phyloP scores from a whole-genome alignment of 2,113 vertebrate genomes.

The Zosterops borbonicus region DNA sequence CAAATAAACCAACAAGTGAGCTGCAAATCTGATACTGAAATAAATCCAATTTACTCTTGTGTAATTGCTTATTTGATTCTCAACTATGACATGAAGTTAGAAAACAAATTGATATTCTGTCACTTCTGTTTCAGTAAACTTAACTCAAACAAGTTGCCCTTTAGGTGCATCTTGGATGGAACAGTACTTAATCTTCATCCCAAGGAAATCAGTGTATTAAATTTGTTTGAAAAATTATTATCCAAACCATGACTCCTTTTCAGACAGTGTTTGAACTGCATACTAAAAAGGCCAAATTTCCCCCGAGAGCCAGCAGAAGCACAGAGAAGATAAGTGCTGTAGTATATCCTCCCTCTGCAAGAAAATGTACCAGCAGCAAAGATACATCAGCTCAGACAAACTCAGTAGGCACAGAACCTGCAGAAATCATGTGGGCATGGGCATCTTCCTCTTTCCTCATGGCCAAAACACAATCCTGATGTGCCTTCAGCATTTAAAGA shows the following conservation, averaged over 20 bases:
- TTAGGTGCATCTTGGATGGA: conserved; percentile 55
- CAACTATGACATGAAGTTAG: conserved; percentile 67
- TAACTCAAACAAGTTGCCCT: conserved; percentile 52
- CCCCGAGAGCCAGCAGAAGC: neutral
- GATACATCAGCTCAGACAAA: neutral
- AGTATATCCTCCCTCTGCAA: neutral
- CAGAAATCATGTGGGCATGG: neutral
- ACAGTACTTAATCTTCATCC: conserved; percentile 60
- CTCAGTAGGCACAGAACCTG: neutral
- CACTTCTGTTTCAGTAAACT: conserved; percentile 70
- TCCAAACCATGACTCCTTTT: conserved; percentile 22
- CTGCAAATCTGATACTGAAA: conserved; percentile 62
- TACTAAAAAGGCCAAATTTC: conserved; percentile 7
- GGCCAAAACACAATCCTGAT: neutral
- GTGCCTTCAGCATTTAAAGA: neutral
- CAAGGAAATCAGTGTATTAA: conserved; percentile 55
- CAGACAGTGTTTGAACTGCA: conserved; percentile 36
- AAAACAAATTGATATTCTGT: conserved; percentile 76
- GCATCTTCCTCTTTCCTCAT: neutral
- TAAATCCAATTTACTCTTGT: conserved; percentile 70
- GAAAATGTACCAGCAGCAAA: neutral
- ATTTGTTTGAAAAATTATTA: conserved; percentile 61
- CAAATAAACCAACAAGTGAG: conserved; percentile 15
- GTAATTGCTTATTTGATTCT: conserved; percentile 77
- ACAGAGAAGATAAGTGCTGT: neutral